Evolutionary conservation across 2,888 invertebrate genomes (phyloP).

Genomic region (Diarsia brunnea): DNA sequence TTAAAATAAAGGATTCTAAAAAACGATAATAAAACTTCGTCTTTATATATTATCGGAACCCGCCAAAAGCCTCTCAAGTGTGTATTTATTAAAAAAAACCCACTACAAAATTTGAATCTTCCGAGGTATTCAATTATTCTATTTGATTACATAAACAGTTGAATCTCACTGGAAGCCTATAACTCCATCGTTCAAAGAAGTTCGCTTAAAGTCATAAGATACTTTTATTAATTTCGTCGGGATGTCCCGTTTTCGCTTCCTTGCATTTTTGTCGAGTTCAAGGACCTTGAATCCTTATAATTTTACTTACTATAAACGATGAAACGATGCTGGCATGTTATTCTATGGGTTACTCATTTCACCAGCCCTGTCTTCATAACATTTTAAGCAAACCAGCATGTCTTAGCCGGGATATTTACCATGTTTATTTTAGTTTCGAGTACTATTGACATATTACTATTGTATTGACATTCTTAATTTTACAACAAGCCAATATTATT

Average conservation of each 20-base stretch:
- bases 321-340: not conserved
- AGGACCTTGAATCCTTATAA: not conserved
- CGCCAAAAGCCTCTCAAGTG: not conserved
- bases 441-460: too few species aligned
- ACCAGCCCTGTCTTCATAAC: not conserved
- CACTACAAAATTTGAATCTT: conserved; percentile 13
- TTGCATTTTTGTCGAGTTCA: conserved; percentile 17
- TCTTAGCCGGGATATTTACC: too few species aligned
- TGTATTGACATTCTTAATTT: too few species aligned
- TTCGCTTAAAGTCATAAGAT: conserved; percentile 25
- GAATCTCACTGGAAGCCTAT: conserved; percentile 4
- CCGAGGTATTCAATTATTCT: conserved; percentile 25
- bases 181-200: not conserved
- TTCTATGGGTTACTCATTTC: not conserved
- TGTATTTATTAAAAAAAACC: not conserved
- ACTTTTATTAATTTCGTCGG: conserved; percentile 34
- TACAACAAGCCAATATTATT: too few species aligned
- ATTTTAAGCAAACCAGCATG: too few species aligned
- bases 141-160: conserved; percentile 27
- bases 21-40: too few species aligned
- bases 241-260: not conserved
- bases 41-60: not conserved
- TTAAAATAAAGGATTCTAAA: too few species aligned
- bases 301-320: not conserved
- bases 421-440: too few species aligned